These are phyloP conservation scores for Aphelenchoides fujianensis DNA, from an alignment of 1,140 invertebrate species.

Conservation along the genomic window DNA sequence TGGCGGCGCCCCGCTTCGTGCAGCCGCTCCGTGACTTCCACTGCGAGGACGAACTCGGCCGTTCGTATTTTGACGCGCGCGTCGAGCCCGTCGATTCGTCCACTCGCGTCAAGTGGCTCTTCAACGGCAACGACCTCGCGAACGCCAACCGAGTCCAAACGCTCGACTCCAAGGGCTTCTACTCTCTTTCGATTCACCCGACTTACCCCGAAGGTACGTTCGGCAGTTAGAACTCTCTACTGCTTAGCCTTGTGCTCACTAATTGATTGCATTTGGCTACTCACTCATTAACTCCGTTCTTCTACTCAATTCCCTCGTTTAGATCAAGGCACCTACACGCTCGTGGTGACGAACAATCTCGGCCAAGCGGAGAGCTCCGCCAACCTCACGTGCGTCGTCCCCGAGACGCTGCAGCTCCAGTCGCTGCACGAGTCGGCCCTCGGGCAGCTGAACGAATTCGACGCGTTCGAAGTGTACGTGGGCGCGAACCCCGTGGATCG, in stretches of 20 bases:
- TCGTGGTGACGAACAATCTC: background rate
- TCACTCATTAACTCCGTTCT: too few relatives aligned
- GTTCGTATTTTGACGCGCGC: conserved; percentile 71
- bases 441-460: conserved; percentile 48
- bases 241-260: too few relatives aligned
- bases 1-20: conserved; percentile 40
- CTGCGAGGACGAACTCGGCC: conserved; percentile 57
- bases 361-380: conserved; percentile 28
- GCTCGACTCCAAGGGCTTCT: conserved; percentile 83
- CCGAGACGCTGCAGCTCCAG: conserved; percentile 43
- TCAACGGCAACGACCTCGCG: conserved; percentile 73
- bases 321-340: background rate
- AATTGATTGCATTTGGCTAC: too few relatives aligned
- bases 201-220: conserved; percentile 85
- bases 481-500: conserved; percentile 52
- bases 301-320: too few relatives aligned
- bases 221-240: too few relatives aligned
- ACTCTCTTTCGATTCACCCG: conserved; percentile 83
- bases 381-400: conserved; percentile 40
- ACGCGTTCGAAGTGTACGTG: conserved; percentile 55
- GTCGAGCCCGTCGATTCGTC: conserved; percentile 64
- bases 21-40: conserved; percentile 48
- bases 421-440: conserved; percentile 55
- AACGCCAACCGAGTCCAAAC: conserved; percentile 70
- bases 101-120: conserved; percentile 72